Evolutionary conservation across 2,113 vertebrate species (phyloP).

Genomic region (Capreolus pygargus): DNA sequence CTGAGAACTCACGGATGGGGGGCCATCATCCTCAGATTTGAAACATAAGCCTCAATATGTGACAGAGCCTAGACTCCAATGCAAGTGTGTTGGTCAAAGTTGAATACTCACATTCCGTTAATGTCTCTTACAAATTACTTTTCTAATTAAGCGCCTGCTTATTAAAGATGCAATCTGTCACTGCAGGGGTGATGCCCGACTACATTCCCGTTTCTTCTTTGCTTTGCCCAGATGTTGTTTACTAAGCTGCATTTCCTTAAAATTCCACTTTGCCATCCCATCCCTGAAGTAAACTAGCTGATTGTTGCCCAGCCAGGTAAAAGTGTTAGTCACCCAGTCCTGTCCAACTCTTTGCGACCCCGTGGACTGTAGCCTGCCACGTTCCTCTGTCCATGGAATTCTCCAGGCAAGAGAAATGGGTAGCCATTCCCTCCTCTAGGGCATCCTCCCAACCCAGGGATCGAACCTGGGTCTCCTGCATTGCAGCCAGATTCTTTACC

Average conservation of each 20-base stretch:
- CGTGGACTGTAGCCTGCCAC: background rate
- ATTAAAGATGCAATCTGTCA: slow-evolving; percentile 74
- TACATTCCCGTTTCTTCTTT: background rate
- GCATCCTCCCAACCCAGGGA: background rate
- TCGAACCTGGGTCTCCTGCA: background rate
- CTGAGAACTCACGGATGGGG: background rate
- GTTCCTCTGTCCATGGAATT: background rate
- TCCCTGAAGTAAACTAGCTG: background rate
- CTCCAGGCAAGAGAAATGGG: background rate
- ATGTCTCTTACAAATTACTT: slow-evolving; percentile 60
- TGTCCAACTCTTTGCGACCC: background rate
- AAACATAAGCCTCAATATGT: background rate
- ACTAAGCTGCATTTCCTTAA: slow-evolving; percentile 48
- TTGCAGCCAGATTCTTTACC: background rate
- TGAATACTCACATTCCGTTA: slow-evolving; percentile 47
- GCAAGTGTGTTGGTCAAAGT: slow-evolving; percentile 40
- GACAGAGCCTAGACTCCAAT: background rate
- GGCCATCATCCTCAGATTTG: background rate
- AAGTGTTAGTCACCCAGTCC: background rate
- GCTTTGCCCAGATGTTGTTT: slow-evolving; percentile 74
- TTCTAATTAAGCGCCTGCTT: slow-evolving; percentile 68
- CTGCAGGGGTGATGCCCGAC: slow-evolving; percentile 4
- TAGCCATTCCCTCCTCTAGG: background rate
- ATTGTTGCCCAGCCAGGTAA: background rate
- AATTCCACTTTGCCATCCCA: background rate